A percentile compares a stretch with the other conserved stretches of the same genome.
These are phyloP conservation scores for Phainopepla nitens DNA, from an alignment of 2,113 vertebrate species.

Conservation along the genomic window DNA sequence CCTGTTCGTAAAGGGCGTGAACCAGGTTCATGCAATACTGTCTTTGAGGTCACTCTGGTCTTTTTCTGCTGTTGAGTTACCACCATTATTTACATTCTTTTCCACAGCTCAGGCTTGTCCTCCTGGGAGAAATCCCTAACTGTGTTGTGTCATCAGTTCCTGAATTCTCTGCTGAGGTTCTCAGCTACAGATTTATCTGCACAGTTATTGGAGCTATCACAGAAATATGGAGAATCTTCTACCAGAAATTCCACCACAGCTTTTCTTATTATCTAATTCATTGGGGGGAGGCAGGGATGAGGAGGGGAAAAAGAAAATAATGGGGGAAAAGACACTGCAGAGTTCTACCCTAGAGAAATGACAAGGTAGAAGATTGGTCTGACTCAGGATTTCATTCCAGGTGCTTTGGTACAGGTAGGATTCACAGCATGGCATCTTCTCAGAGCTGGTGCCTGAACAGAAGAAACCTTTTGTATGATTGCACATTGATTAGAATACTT, in stretches of 20 bases:
- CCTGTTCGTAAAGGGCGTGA: not conserved
- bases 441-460: not conserved
- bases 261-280: not conserved
- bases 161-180: not conserved
- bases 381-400: not conserved
- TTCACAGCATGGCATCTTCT: not conserved
- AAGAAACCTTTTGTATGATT: not conserved
- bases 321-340: not conserved
- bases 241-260: not conserved
- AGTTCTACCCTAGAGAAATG: not conserved
- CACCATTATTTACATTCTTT: not conserved
- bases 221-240: not conserved
- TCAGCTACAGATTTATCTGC: not conserved
- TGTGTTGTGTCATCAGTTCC: not conserved
- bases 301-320: no score
- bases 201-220: not conserved
- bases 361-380: not conserved
- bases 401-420: not conserved
- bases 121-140: not conserved
- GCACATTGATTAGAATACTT: not conserved
- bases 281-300: not conserved
- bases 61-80: not conserved
- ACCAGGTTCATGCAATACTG: not conserved
- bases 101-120: not conserved
- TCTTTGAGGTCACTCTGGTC: not conserved